Evolutionary conservation across 1,140 invertebrate species (phyloP), one percentile per base, ranked within the genome.

Genomic region (Eupristina koningsbergeri): DNA sequence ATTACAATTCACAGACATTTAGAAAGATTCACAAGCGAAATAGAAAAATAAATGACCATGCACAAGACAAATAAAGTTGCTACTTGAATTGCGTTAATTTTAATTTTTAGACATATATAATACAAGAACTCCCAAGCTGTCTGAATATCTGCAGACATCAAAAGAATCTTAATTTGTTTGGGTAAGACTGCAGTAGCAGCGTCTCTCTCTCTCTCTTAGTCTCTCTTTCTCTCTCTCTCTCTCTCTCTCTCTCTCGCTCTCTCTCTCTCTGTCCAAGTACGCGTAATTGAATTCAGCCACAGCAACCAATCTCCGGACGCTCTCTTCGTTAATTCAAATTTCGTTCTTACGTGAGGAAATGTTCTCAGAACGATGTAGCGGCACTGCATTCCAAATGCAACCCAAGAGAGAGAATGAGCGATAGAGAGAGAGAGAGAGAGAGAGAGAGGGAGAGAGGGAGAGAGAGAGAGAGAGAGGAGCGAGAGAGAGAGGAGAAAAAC

Each of bases 351-450:
- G 71, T 75, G 77, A 80, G 61, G 58, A 84, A 84, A 84, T 74
- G 76, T 79, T 78, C 82, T 84, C 34, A 80, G 88, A 84, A 87
- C 81, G 69, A 85, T 86, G 82, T 83, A 85, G 74, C 85, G 80
- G 74, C 73, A 61, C 83, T 81, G 86, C 71, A 80, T 88, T 86
- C 85, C 85, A 83, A 81, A 41, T 84, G 86, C 86, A 86, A 85
- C 81, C 86, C 17, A 67, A 71, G 81, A 82, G 83, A 29, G 41
- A 13, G 6, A n/a, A 3, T n/a, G 22, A n/a, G 71, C 3, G 50
- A 31, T 15, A 11, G 50, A 76, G 71, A 9, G 34, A 17, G 69
- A 7, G 39, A 9, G 69, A 26, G 39, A 77, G 81, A 80, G 86
- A 83, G 29, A 71, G 81, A 82, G 83, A 29, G 41, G 3, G 6